phyloP scores from a whole-genome alignment of 2,888 invertebrate genomes.

The Monochamus alternatus region DNA sequence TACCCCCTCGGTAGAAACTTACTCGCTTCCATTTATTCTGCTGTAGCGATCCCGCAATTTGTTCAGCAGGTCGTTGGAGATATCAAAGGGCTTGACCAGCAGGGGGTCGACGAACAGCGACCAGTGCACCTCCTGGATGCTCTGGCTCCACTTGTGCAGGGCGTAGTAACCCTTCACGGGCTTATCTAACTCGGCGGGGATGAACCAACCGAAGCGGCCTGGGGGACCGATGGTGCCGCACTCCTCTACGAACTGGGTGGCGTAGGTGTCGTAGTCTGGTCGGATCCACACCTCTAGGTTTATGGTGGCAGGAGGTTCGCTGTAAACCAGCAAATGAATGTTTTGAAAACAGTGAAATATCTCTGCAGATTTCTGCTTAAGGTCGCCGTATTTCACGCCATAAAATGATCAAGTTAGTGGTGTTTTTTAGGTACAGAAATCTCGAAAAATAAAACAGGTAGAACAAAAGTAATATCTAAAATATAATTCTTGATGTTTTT shows the following conservation, averaged over 20 bases:
- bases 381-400: too few relatives aligned
- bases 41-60: constrained; percentile 34
- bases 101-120: constrained; percentile 71
- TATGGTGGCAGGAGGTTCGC: constrained; percentile 73
- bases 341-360: too few relatives aligned
- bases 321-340: constrained; percentile 53
- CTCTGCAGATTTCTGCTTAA: too few relatives aligned
- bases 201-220: constrained; percentile 79
- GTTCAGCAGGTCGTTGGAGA: constrained; percentile 58
- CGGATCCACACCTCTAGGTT: constrained; percentile 83
- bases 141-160: constrained; percentile 59
- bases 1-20: constrained; percentile 29
- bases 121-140: constrained; percentile 71
- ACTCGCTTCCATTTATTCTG: constrained; percentile 36
- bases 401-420: too few relatives aligned
- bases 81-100: constrained; percentile 72
- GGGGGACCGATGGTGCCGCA: constrained; percentile 74
- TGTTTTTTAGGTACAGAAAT: too few relatives aligned
- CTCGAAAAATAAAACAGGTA: too few relatives aligned
- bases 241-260: constrained; percentile 71
- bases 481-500: too few relatives aligned
- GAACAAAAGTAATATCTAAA: too few relatives aligned
- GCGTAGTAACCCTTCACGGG: constrained; percentile 55
- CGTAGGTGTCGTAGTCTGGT: constrained; percentile 74
- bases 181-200: constrained; percentile 70